Percentiles rank a stretch among this genome's conserved stretches.
Conservation (phyloP, 2,113 vertebrate species). For the Bostrychus sinensis region DNA sequence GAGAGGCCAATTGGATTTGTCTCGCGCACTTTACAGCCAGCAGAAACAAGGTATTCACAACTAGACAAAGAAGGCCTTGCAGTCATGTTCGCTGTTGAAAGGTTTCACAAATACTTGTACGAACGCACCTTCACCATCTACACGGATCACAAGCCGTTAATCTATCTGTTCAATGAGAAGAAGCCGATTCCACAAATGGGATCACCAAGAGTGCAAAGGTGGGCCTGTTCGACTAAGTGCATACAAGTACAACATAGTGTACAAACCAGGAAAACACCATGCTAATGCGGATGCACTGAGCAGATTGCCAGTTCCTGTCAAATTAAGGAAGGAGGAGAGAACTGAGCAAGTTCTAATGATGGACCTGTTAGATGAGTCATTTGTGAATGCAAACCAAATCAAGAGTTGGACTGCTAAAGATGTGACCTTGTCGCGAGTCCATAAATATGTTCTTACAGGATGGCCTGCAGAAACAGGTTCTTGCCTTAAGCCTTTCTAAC, state of each 20-base stretch:
- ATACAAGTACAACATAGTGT: conserved; percentile 3
- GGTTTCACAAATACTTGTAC: too few relatives aligned
- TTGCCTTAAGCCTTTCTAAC: too few relatives aligned
- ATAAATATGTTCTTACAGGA: neutral
- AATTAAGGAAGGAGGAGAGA: neutral
- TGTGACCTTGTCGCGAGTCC: neutral
- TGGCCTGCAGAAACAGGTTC: neutral
- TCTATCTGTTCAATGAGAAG: neutral
- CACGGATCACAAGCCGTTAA: conserved; percentile 14
- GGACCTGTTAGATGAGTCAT: neutral
- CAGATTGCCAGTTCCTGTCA: neutral
- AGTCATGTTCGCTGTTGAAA: conserved; percentile 1
- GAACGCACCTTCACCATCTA: neutral
- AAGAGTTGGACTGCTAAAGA: too few relatives aligned
- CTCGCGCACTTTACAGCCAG: neutral
- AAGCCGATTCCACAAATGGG: conserved; percentile 25
- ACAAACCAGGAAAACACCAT: conserved; percentile 6
- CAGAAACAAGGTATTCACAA: conserved; percentile 2
- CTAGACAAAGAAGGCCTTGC: neutral
- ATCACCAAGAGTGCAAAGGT: conserved; percentile 13
- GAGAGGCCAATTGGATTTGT: neutral
- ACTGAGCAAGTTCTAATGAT: conserved; percentile 2
- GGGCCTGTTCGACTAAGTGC: neutral
- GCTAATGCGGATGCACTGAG: neutral
- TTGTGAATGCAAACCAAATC: too few relatives aligned